These are phyloP conservation scores for Rosalia funebris DNA, from an alignment of 2,888 invertebrate genomes.

Conservation along the genomic window DNA sequence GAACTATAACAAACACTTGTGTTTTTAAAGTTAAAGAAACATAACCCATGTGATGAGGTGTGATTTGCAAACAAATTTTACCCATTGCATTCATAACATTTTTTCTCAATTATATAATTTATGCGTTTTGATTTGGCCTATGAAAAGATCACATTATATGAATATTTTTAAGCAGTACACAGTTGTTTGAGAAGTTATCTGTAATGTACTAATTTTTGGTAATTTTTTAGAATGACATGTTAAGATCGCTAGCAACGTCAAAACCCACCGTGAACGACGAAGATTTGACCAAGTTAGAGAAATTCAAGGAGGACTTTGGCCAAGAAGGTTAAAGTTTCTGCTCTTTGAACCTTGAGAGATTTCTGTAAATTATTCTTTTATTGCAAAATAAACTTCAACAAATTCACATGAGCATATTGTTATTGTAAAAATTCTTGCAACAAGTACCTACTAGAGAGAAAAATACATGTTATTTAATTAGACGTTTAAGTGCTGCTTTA, in stretches of 20 bases:
- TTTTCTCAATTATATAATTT: too few species aligned
- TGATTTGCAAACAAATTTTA: too few species aligned
- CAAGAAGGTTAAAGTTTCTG: conserved; percentile 87
- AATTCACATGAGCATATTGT: conserved; percentile 25
- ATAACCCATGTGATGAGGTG: too few species aligned
- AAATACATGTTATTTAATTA: conserved; percentile 10
- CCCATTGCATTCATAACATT: too few species aligned
- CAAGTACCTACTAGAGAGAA: not conserved
- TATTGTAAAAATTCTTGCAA: conserved; percentile 30
- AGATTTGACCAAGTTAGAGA: conserved; percentile 90
- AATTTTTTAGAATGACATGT: conserved; percentile 82
- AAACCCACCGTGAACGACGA: conserved; percentile 98
- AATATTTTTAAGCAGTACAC: too few species aligned
- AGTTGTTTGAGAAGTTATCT: too few species aligned
- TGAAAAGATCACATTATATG: too few species aligned
- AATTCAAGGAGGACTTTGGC: conserved; percentile 98
- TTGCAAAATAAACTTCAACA: conserved; percentile 19
- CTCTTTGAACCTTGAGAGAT: conserved; percentile 15
- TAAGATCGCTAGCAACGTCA: conserved; percentile 89
- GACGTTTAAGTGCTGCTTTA: conserved; percentile 41
- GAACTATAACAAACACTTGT: too few species aligned
- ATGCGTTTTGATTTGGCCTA: too few species aligned
- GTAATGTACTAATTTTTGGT: conserved; percentile 18
- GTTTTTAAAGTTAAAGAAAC: too few species aligned
- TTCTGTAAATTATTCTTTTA: conserved; percentile 32